A percentile compares a stretch with the other conserved stretches of the same genome.
phyloP scores from a whole-genome alignment of 2,113 vertebrate species.

The Elanus axillaris region DNA sequence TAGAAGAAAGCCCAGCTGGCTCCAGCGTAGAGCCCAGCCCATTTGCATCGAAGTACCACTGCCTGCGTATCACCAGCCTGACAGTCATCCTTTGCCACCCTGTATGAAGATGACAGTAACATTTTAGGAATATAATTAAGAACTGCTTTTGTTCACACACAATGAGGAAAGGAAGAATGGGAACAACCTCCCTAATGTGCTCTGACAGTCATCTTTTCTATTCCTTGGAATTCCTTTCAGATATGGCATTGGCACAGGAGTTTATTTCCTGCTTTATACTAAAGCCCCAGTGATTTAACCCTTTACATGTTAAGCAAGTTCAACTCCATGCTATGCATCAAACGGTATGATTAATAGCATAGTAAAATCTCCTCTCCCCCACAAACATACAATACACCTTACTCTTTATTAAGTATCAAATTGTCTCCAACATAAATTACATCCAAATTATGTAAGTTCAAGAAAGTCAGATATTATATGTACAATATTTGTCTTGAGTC shows the following conservation, averaged over 20 bases:
- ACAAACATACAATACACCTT: constrained; percentile 43
- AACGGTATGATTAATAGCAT: not conserved
- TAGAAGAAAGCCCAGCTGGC: not conserved
- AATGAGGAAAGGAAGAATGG: not conserved
- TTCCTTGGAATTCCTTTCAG: not conserved
- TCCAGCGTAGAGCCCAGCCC: not conserved
- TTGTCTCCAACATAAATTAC: constrained; percentile 80
- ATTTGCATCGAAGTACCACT: not conserved
- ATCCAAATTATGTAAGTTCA: constrained; percentile 69
- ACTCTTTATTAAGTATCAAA: constrained; percentile 82
- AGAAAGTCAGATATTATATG: constrained; percentile 70
- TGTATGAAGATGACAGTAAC: not conserved
- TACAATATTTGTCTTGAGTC: constrained; percentile 72
- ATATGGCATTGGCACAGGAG: not conserved
- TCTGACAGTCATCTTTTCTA: not conserved
- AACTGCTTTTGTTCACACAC: not conserved
- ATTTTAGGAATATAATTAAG: not conserved
- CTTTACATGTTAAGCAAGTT: not conserved
- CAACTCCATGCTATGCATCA: not conserved
- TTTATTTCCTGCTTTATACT: not conserved
- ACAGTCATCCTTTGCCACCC: not conserved
- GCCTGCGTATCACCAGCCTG: not conserved
- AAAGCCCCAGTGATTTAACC: not conserved
- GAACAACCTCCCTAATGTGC: not conserved
- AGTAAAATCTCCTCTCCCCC: not conserved